Conservation (phyloP, 2,888 invertebrate genomes). For the Ctenicera cuprea region DNA sequence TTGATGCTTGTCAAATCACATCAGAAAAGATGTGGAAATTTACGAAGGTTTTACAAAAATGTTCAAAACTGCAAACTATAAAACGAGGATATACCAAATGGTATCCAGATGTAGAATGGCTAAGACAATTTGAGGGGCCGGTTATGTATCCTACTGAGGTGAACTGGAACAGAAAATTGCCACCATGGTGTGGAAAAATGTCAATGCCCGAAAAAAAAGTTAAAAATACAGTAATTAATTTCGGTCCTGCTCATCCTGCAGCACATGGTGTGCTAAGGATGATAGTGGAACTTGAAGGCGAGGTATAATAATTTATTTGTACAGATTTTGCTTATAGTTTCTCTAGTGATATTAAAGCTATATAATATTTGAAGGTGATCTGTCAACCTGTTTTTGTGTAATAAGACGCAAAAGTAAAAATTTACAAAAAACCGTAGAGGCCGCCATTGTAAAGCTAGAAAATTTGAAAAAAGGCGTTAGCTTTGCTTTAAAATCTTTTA, state of each 20-base stretch:
- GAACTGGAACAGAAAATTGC: conserved; percentile 63
- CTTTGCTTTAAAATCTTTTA: too few species aligned
- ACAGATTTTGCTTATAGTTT: neutral
- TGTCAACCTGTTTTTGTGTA: too few species aligned
- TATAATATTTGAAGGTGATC: too few species aligned
- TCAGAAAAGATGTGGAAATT: neutral
- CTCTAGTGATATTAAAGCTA: too few species aligned
- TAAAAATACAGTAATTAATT: conserved; percentile 78
- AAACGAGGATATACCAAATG: conserved; percentile 70
- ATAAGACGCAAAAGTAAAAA: too few species aligned
- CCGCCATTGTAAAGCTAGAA: too few species aligned
- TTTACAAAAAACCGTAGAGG: too few species aligned
- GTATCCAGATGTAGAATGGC: conserved; percentile 80
- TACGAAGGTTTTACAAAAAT: neutral
- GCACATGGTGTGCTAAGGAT: conserved; percentile 92
- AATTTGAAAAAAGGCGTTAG: too few species aligned
- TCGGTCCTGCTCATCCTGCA: conserved; percentile 94
- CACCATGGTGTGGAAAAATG: conserved; percentile 31
- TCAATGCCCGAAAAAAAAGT: conserved; percentile 50
- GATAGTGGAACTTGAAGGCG: conserved; percentile 87
- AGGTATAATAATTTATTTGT: conserved; percentile 73
- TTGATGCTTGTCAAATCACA: conserved; percentile 13
- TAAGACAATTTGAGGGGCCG: conserved; percentile 75
- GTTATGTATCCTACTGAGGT: conserved; percentile 76
- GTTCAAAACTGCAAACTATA: conserved; percentile 9